Base-by-base conservation (phyloP, 1,140 invertebrate genomes). In the Drosophila bocqueti region DNA sequence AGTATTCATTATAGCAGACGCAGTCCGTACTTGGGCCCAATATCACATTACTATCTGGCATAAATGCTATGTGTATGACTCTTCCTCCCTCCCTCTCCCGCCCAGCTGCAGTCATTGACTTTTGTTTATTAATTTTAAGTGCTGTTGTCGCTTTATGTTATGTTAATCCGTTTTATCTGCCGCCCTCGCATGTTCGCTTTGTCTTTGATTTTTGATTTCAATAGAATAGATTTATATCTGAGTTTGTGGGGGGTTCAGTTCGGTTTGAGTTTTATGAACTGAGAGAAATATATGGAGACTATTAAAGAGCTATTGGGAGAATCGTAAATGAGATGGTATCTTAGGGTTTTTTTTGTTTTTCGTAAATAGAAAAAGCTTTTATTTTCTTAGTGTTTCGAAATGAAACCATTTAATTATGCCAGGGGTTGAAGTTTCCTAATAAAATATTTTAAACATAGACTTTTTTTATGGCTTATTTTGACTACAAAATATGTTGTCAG, bases 11-110 rank as follows among this genome's bases (percentile, higher is more conserved):
- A 11, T 57, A 57, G 34, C 54, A 57, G 54, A 57, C 54, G 54
- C 36, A 57, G 21, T 16, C 68, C 62, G 81, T 84, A 87, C 83
- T 87, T 87, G 83, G 66, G 62, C 84, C 55, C 77, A 78, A 87
- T 87, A 87, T 87, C 83, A 34, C 54, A 81, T 87, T 62, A 77
- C 83, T 31, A 29, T 29, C 15, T 18, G 11, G 29, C 8, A 18
- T 13, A 16, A 29, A 29, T 13, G 26, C 15, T 9, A n/a, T 50
- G 8, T 52, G 50, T 2, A 16, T 57, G 18, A 24, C 68, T 58
- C n/a, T 18, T 34, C 49, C 49, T 21, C 11, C 29, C 47, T 47
- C 8, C 8, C 26, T 7, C 10, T 34, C 10, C 34, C 42, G 16
- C 24, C 15, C 2, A 6, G 18, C 21, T 9, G 10, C 42, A 79